These are phyloP conservation scores for Melanocharis versteri DNA, from an alignment of 2,113 vertebrate species.

Conservation along the genomic window DNA sequence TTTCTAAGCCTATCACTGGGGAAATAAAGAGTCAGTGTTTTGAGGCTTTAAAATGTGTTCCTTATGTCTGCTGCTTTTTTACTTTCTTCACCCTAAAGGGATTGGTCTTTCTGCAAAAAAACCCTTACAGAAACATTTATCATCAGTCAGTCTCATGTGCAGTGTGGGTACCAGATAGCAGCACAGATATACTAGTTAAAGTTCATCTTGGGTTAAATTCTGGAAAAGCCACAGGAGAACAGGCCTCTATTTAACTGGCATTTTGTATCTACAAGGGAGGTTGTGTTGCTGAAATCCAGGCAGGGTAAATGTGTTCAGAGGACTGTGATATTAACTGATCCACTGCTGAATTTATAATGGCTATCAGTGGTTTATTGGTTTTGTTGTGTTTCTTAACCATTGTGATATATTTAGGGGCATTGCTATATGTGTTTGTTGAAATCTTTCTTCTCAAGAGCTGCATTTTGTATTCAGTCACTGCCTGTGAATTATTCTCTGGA, in stretches of 20 bases:
- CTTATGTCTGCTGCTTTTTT: background rate
- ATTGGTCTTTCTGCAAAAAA: background rate
- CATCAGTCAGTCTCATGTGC: background rate
- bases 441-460: background rate
- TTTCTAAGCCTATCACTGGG: background rate
- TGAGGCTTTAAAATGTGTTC: background rate
- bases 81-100: background rate
- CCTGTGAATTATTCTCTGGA: background rate
- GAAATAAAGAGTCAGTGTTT: background rate
- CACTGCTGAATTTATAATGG: background rate
- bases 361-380: background rate
- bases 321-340: background rate
- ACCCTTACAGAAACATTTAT: background rate
- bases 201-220: conserved; percentile 25
- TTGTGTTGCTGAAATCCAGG: background rate
- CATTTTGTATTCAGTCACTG: background rate
- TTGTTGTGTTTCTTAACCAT: background rate
- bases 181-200: background rate
- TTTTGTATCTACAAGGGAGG: background rate
- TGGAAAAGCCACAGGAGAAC: background rate
- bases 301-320: background rate
- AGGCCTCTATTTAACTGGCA: background rate
- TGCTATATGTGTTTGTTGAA: background rate
- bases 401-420: background rate
- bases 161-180: background rate